A percentile compares a stretch with the other conserved stretches of the same genome.
Evolutionary conservation across 2,888 invertebrate species (phyloP).

Genomic region (Stegophylla sp.): DNA sequence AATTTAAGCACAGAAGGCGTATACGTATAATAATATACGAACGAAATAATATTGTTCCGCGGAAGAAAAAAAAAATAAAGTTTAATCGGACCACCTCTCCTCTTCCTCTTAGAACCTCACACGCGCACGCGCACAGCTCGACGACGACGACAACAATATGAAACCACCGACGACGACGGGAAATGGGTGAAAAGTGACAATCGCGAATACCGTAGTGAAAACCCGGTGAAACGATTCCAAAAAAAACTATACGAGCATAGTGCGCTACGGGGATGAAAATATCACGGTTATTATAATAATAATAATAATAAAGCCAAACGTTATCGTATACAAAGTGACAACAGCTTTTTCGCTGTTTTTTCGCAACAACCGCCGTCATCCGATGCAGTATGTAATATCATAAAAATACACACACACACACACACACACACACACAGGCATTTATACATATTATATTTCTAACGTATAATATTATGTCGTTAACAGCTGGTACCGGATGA

Average conservation of each 20-base stretch:
- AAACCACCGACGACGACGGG: not conserved
- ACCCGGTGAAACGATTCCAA: not conserved
- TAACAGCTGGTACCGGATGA: too few relatives aligned
- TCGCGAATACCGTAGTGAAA: slow-evolving; percentile 2
- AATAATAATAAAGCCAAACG: not conserved
- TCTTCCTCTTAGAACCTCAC: too few relatives aligned
- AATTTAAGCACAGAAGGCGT: too few relatives aligned
- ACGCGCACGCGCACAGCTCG: not conserved
- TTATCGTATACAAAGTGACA: too few relatives aligned
- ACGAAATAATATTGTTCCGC: not conserved
- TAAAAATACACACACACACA: too few relatives aligned
- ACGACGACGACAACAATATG: slow-evolving; percentile 16
- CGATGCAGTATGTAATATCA: not conserved
- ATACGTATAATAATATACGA: too few relatives aligned
- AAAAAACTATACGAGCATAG: not conserved
- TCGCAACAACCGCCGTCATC: not conserved
- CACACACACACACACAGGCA: too few relatives aligned
- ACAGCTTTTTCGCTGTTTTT: not conserved
- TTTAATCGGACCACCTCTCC: slow-evolving; percentile 4
- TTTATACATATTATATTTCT: too few relatives aligned
- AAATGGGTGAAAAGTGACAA: not conserved
- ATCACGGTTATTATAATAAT: not conserved
- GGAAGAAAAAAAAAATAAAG: slow-evolving; percentile 9
- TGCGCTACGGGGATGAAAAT: too few relatives aligned
- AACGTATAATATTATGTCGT: too few relatives aligned